Conservation (phyloP, 2,888 invertebrate species). For the Xestia sexstrigata region DNA sequence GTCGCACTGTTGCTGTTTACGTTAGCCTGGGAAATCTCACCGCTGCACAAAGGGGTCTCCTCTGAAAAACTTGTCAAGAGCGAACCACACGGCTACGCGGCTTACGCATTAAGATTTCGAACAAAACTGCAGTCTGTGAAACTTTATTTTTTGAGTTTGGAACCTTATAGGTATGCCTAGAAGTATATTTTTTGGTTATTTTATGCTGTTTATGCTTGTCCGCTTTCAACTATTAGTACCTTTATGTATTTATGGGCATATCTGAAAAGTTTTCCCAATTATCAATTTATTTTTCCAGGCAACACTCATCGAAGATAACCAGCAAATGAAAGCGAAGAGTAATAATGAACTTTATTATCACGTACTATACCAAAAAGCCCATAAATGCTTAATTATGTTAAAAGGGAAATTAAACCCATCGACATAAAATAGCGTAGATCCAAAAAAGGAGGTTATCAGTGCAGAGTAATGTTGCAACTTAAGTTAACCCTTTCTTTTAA, state of each 20-base stretch:
- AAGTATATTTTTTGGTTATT: neutral
- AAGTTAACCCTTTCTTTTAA: slow-evolving; percentile 17
- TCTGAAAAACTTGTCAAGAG: neutral
- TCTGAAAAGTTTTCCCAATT: neutral
- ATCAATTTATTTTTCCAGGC: neutral
- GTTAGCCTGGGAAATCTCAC: neutral
- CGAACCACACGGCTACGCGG: neutral
- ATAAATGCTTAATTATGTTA: neutral
- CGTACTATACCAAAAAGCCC: neutral
- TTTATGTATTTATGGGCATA: too few species aligned
- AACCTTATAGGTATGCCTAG: neutral
- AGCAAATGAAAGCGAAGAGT: neutral
- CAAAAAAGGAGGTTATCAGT: slow-evolving; percentile 26
- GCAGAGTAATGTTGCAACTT: slow-evolving; percentile 38
- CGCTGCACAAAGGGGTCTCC: neutral
- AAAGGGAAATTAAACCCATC: slow-evolving; percentile 4
- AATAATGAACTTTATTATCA: neutral
- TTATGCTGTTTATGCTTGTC: neutral
- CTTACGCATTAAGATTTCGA: neutral
- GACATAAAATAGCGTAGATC: neutral
- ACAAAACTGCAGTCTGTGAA: neutral
- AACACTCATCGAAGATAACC: neutral
- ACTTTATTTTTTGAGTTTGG: neutral
- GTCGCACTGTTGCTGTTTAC: neutral
- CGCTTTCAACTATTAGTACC: neutral